Conservation (phyloP, 2,797 vertebrate species). For the Catharus ustulatus region DNA sequence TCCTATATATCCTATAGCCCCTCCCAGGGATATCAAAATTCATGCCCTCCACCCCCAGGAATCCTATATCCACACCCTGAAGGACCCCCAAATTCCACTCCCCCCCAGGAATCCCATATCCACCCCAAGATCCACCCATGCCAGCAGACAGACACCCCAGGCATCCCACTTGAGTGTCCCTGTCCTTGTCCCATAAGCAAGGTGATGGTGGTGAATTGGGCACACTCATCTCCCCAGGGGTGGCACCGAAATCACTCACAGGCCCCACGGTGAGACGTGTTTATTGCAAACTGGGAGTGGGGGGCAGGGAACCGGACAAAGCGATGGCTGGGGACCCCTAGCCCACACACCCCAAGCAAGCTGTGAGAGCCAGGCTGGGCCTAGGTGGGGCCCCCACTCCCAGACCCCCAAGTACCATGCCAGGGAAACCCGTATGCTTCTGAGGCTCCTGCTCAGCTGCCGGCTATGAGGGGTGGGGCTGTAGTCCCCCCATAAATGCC, state of each 20-base stretch:
- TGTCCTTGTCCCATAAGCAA: not conserved
- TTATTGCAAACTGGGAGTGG: slow-evolving; percentile 10
- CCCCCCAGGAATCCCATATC: not conserved
- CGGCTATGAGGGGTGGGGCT: not conserved
- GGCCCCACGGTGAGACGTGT: not conserved
- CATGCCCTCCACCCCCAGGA: not conserved
- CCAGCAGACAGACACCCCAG: not conserved
- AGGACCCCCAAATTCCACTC: not conserved
- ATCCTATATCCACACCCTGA: not conserved
- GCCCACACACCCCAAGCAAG: not conserved
- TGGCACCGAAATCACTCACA: not conserved
- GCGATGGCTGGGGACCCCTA: accelerated
- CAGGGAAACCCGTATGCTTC: not conserved
- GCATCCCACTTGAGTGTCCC: accelerated
- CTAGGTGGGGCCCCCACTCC: not conserved
- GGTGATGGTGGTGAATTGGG: not conserved
- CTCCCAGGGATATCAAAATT: not conserved
- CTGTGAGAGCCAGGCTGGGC: not conserved
- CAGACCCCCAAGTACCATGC: not conserved
- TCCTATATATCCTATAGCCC: not conserved
- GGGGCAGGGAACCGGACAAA: not conserved
- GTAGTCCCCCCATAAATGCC: accelerated
- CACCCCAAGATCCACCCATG: not conserved
- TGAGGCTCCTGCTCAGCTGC: not conserved
- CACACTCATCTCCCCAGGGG: not conserved